These are phyloP conservation scores for Mastigias papua DNA, from an alignment of 30 jellyfish, hydroid and myxozoan species.

Conservation along the genomic window DNA sequence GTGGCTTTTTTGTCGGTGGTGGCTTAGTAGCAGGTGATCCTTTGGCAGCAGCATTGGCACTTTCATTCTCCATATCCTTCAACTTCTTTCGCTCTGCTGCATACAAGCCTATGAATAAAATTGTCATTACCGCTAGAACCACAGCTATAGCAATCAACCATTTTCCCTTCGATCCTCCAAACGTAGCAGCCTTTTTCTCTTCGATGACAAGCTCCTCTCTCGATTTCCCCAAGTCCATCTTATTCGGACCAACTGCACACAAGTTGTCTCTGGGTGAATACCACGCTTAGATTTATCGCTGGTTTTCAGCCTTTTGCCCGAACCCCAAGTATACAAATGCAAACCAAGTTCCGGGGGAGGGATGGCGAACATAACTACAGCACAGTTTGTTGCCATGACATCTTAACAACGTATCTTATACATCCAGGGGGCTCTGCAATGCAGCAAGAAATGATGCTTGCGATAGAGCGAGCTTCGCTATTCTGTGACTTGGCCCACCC, in stretches of 20 bases:
- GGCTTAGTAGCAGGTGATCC: slow-evolving; percentile 2
- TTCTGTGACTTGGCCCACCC: too few species aligned
- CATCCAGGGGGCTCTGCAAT: too few species aligned
- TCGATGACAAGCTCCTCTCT: slow-evolving; percentile 40
- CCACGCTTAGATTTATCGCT: too few species aligned
- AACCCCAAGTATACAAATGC: too few species aligned
- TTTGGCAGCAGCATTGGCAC: background rate
- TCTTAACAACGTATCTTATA: too few species aligned
- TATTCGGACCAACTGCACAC: background rate
- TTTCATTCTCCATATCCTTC: slow-evolving; percentile 8
- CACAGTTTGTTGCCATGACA: too few species aligned
- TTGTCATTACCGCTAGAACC: slow-evolving; percentile 14
- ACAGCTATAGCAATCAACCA: slow-evolving; percentile 16
- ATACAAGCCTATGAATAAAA: slow-evolving; percentile 28
- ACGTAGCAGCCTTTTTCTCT: background rate
- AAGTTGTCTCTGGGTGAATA: background rate
- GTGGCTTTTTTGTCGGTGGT: background rate
- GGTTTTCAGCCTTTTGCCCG: too few species aligned
- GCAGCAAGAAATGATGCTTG: too few species aligned
- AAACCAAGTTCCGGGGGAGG: too few species aligned
- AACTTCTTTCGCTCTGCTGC: slow-evolving; percentile 45
- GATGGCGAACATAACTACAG: too few species aligned
- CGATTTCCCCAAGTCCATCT: slow-evolving; percentile 25
- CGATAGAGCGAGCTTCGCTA: too few species aligned
- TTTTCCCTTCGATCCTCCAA: slow-evolving; percentile 7